Evolutionary conservation across 2,113 vertebrate genomes (phyloP).

Genomic region (Mormyrus lacerda): DNA sequence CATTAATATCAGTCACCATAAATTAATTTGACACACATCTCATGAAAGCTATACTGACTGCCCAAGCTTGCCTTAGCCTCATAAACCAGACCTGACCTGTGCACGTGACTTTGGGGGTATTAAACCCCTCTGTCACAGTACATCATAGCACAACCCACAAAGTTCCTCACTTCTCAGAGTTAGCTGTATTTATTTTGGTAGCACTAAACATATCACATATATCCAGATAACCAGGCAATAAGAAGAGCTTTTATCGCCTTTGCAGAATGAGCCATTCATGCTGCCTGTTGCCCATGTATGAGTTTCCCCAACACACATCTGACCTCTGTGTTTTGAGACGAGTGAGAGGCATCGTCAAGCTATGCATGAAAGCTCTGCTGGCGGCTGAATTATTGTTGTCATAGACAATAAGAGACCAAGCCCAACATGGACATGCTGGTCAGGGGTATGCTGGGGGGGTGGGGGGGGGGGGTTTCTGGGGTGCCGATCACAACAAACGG

Average conservation of each 20-base stretch:
- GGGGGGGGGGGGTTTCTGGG: no score
- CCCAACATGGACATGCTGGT: not conserved
- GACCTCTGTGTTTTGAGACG: not conserved
- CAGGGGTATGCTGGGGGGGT: no score
- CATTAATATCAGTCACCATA: not conserved
- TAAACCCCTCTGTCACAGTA: not conserved
- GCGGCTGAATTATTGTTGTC: not conserved
- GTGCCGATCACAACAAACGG: no score
- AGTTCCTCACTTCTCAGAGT: not conserved
- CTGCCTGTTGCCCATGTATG: not conserved
- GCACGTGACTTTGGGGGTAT: not conserved
- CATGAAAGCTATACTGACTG: not conserved
- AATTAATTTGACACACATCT: not conserved
- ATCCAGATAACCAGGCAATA: not conserved
- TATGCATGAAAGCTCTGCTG: not conserved
- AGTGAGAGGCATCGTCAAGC: not conserved
- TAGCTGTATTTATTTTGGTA: not conserved
- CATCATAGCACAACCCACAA: not conserved
- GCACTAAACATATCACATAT: not conserved
- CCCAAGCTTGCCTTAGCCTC: not conserved
- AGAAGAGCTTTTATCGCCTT: not conserved
- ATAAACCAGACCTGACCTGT: not conserved
- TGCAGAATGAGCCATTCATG: not conserved
- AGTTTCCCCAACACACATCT: not conserved
- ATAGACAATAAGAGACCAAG: not conserved